Percentiles rank a stretch among this genome's conserved stretches.
phyloP scores from a whole-genome alignment of 2,888 invertebrate species.

The Autographa pulchrina region DNA sequence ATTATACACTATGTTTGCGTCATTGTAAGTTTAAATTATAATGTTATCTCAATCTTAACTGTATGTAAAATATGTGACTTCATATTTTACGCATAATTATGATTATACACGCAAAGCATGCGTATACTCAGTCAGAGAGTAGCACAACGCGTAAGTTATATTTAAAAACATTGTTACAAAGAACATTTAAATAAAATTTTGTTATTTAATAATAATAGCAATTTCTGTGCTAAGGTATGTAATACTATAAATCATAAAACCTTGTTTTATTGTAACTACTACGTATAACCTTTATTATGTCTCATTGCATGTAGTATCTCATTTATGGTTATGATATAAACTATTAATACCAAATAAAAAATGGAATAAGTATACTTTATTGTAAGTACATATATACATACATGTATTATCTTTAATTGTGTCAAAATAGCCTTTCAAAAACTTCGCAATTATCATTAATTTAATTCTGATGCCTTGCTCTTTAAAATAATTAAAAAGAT shows the following conservation, averaged over 20 bases:
- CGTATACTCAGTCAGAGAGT: background rate
- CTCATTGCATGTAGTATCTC: background rate
- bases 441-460: no score
- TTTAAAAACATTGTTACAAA: conserved; percentile 16
- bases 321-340: background rate
- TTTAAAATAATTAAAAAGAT: background rate
- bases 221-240: conserved; percentile 4
- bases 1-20: background rate
- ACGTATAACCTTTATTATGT: conserved; percentile 7
- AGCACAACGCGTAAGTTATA: conserved; percentile 3
- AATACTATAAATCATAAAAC: background rate
- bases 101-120: conserved; percentile 2
- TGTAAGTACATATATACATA: no score
- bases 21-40: background rate
- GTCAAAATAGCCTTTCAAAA: no score
- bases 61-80: background rate
- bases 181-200: conserved; percentile 17
- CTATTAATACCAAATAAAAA: no score
- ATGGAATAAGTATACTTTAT: no score
- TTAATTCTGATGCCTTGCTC: background rate
- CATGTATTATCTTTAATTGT: no score
- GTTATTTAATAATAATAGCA: conserved; percentile 10
- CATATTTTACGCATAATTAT: background rate
- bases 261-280: conserved; percentile 14
- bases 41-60: background rate